Conservation (phyloP, 2,888 invertebrate species). For the Orchestes rusci region DNA sequence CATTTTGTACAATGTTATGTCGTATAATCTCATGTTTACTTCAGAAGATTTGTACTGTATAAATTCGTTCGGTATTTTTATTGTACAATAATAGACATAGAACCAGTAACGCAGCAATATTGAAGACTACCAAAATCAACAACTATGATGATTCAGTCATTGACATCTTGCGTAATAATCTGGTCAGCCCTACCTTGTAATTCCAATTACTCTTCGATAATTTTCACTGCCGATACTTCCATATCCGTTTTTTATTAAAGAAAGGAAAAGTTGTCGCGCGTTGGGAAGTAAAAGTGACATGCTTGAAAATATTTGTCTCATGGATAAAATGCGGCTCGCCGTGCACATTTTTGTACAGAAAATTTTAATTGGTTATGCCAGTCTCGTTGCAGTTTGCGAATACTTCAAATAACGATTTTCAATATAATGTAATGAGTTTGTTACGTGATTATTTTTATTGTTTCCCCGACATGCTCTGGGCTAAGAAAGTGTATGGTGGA, state of each 20-base stretch:
- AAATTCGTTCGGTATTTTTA: too few relatives aligned
- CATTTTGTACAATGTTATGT: too few relatives aligned
- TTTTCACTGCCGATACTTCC: too few relatives aligned
- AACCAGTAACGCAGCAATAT: background rate
- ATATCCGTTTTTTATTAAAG: slow-evolving; percentile 4
- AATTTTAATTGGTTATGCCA: slow-evolving; percentile 21
- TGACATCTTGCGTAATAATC: too few relatives aligned
- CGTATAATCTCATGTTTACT: too few relatives aligned
- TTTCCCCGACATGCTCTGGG: slow-evolving; percentile 9
- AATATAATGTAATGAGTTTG: too few relatives aligned
- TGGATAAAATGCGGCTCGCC: slow-evolving; percentile 13
- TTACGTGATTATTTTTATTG: too few relatives aligned
- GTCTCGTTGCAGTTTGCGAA: slow-evolving; percentile 11
- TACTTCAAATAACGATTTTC: slow-evolving; percentile 8
- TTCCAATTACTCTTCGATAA: too few relatives aligned
- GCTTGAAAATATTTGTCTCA: background rate
- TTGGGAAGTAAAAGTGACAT: slow-evolving; percentile 8
- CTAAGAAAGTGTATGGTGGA: background rate
- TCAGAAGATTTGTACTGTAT: too few relatives aligned
- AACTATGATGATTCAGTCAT: too few relatives aligned
- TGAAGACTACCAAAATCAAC: background rate
- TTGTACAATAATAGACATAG: background rate
- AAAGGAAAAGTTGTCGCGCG: slow-evolving; percentile 8
- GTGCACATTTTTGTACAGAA: slow-evolving; percentile 20
- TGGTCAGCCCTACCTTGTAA: background rate